Evolutionary conservation across 2,888 invertebrate species (phyloP), one percentile per base, ranked within the genome.

Genomic region (Lepas anatifera): DNA sequence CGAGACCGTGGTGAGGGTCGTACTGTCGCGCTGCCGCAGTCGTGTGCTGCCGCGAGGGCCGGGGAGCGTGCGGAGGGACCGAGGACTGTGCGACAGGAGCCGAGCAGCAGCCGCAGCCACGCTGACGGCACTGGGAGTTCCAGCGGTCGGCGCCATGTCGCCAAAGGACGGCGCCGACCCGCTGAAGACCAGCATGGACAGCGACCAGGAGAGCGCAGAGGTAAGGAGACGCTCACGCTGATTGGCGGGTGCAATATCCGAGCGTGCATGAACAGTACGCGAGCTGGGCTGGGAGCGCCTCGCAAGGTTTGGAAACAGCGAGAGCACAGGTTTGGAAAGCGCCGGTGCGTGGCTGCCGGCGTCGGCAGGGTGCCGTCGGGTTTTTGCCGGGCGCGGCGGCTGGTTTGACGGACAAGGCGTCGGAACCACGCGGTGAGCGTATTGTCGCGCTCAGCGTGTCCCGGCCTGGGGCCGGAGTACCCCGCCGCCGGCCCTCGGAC

Each of bases 201-300:
- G 58, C 58, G 58, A 58, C 32, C 58, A 32, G 32, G 58, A 58
- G 13, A 58, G 58, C 58, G 35, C 16, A 32, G 58, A 58, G 58
- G 58, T 58, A 35, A 35, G 58, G n/a, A 29, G 13, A 7, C 2
- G 27, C 18, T 22, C 43, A 3, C 43, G 10, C 43, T 22, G 43
- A 18, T 13, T 46, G 43, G 22, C 18, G 16, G n/a, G n/a, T n/a
- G n/a, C n/a, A n/a, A n/a, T n/a, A n/a, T n/a, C n/a, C n/a, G n/a
- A n/a, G n/a, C n/a, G n/a, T n/a, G n/a, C n/a, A n/a, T n/a, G n/a
- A n/a, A n/a, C n/a, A n/a, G n/a, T n/a, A n/a, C n/a, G n/a, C n/a
- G n/a, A n/a, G n/a, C n/a, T n/a, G n/a, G n/a, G n/a, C n/a, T n/a
- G n/a, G n/a, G n/a, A n/a, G n/a, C n/a, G n/a, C n/a, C n/a, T n/a